phyloP scores from a whole-genome alignment of 2,113 vertebrate genomes.

The Poecile atricapillus region DNA sequence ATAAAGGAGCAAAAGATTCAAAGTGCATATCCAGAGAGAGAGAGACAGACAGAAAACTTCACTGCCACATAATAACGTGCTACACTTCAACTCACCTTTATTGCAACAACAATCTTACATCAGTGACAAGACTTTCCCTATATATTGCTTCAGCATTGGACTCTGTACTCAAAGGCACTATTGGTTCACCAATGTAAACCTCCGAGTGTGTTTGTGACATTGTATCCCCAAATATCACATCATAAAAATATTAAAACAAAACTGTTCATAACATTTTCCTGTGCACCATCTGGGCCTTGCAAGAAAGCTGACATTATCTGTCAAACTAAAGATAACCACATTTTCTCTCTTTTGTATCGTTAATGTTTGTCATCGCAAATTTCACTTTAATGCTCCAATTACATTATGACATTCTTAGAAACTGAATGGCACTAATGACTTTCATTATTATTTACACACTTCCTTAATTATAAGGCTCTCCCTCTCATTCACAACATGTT shows the following conservation, averaged over 20 bases:
- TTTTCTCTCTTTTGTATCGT: constrained; percentile 66
- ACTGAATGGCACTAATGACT: constrained; percentile 78
- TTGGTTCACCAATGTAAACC: constrained; percentile 3
- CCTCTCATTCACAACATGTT: constrained; percentile 67
- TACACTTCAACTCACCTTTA: not conserved
- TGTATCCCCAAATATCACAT: constrained; percentile 58
- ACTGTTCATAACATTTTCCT: constrained; percentile 65
- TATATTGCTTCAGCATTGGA: not conserved
- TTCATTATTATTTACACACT: constrained; percentile 82
- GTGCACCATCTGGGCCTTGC: constrained; percentile 69
- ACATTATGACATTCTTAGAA: constrained; percentile 76
- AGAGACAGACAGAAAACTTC: constrained; percentile 38
- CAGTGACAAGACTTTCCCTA: not conserved
- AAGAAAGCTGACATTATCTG: constrained; percentile 68
- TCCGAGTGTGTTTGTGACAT: constrained; percentile 45
- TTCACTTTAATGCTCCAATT: constrained; percentile 77
- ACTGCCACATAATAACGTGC: not conserved
- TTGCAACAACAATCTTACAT: not conserved
- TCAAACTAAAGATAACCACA: constrained; percentile 72
- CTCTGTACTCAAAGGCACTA: constrained; percentile 1
- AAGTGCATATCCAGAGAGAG: constrained; percentile 12
- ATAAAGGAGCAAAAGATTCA: constrained; percentile 14
- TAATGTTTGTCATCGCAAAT: constrained; percentile 77
- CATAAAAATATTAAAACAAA: constrained; percentile 69
- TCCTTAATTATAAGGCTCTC: constrained; percentile 78